Evolutionary conservation across 2,797 vertebrate species (phyloP), one percentile per base, ranked within the genome.

Genomic region (Amazona finschi): DNA sequence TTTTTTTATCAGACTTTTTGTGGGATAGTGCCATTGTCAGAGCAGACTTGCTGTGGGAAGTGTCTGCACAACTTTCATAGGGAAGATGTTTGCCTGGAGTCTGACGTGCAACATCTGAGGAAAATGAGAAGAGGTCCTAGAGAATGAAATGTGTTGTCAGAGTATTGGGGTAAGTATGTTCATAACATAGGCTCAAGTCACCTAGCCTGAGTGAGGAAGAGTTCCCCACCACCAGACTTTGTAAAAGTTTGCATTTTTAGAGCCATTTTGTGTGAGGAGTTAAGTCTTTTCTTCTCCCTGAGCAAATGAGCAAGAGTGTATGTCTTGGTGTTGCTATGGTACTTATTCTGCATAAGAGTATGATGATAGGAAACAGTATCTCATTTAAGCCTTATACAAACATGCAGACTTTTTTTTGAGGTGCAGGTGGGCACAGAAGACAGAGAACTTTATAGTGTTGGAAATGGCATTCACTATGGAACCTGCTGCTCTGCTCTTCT

Each of bases 121-220:
- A 79, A 85, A 71, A 74, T 21, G 17, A 72, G 58, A 70, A 39
- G 11, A 25, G 53, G 19, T 65, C 28, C 16, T 70, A 41, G 22
- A 46, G n/a, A 39, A n/a, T 4, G 5, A 69, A 77, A 46, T 0
- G 0, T 13, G 6, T 52, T 84, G 27, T 77, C 19, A 28, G 61
- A 18, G 5, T 83, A 52, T 44, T 83, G 4, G 4, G 19, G 18
- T 67, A 58, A 39, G 38, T 30, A 22, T 15, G 15, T 61, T 94
- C 2, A 0, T 46, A 62, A 31, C 2, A 2, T 9, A 65, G 5
- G 36, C 46, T 89, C 17, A 47, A 38, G 41, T 73, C 6, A 6
- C 3, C 1, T 46, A 49, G 38, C 9, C 25, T 66, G 21, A 85
- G 25, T 0, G 0, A 78, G 31, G 38, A 27, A n/a, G 28, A 28